Percentiles rank a stretch among this genome's conserved stretches.
Conservation (phyloP, 2,797 vertebrate genomes). For the Falco novaeseelandiae region DNA sequence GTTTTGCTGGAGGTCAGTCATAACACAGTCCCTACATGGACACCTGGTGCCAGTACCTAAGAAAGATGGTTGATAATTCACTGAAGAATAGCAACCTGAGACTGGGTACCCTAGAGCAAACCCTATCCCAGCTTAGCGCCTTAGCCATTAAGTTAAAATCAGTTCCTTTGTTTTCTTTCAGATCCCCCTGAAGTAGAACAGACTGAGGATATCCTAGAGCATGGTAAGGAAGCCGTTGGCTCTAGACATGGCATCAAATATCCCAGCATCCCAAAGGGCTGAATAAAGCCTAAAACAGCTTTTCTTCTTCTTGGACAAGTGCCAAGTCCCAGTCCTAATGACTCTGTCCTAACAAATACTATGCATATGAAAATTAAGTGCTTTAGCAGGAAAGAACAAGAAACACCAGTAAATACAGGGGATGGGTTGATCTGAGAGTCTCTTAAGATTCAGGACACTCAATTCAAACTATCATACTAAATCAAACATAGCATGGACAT, state of each 20-base stretch:
- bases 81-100: background rate
- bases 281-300: background rate
- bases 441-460: background rate
- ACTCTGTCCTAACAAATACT: background rate
- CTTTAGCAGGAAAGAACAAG: background rate
- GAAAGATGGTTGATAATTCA: background rate
- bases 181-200: background rate
- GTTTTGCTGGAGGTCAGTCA: background rate
- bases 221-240: background rate
- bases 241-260: background rate
- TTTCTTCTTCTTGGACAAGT: background rate
- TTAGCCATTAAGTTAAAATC: background rate
- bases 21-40: background rate
- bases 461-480: background rate
- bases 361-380: background rate
- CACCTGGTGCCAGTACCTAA: background rate
- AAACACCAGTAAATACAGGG: background rate
- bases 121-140: background rate
- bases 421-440: background rate
- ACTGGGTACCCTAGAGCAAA: background rate
- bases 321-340: background rate
- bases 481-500: background rate
- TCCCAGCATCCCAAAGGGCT: background rate
- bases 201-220: background rate
- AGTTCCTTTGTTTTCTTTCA: background rate